phyloP scores from a whole-genome alignment of 1,140 invertebrate genomes.

The Stenopsyche tienmushanensis region DNA sequence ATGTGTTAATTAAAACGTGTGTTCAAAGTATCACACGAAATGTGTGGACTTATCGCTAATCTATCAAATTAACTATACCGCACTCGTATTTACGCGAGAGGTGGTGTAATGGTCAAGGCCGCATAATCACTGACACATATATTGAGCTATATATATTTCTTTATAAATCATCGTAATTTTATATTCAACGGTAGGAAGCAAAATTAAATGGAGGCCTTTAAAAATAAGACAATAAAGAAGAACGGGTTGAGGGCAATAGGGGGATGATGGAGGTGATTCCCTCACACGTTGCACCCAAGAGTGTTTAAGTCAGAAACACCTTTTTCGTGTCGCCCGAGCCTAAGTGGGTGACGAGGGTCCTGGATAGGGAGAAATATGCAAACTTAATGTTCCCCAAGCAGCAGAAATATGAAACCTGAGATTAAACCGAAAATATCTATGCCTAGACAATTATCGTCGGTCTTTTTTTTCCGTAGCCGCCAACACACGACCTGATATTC shows the following conservation, averaged over 20 bases:
- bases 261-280: constrained; percentile 33
- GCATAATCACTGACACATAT: background rate
- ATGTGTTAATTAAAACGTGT: background rate
- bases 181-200: background rate
- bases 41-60: background rate
- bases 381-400: constrained; percentile 9
- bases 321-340: constrained; percentile 38
- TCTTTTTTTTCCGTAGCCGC: background rate
- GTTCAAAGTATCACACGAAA: background rate
- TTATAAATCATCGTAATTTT: background rate
- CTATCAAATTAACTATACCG: background rate
- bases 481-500: no score
- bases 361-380: constrained; percentile 32
- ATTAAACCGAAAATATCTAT: no score
- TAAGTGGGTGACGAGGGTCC: constrained; percentile 37
- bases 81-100: background rate
- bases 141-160: background rate
- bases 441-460: background rate
- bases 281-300: constrained; percentile 29
- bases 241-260: background rate
- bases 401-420: background rate
- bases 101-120: background rate
- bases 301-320: constrained; percentile 38
- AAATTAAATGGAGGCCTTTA: background rate
- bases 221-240: background rate